Percentiles rank a stretch among this genome's conserved stretches.
These are phyloP conservation scores for Nipponia nippon DNA, from an alignment of 2,113 vertebrate genomes.

Conservation along the genomic window DNA sequence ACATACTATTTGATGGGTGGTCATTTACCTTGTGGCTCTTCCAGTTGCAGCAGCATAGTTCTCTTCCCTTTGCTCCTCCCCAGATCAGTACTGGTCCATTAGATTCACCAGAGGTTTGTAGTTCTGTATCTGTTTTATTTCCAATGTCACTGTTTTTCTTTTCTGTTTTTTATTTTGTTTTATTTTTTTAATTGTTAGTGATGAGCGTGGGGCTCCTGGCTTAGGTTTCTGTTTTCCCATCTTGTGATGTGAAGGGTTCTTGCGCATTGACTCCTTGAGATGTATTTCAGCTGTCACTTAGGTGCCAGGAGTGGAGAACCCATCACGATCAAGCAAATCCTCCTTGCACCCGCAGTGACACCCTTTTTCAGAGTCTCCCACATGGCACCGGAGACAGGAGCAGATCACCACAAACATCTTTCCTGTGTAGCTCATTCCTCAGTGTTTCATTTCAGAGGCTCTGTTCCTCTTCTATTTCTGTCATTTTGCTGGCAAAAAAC, in stretches of 20 bases:
- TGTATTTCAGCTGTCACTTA: not conserved
- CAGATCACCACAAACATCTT: not conserved
- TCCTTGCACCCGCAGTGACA: not conserved
- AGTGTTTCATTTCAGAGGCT: not conserved
- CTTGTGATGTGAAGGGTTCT: not conserved
- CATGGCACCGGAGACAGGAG: not conserved
- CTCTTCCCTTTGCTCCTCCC: not conserved
- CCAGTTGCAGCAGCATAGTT: not conserved
- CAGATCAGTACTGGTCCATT: not conserved
- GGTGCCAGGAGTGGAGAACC: not conserved
- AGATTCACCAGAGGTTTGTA: not conserved
- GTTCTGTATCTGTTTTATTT: not conserved
- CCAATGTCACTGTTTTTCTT: not conserved
- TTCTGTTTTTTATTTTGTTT: not conserved
- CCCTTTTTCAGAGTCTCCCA: not conserved
- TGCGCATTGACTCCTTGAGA: not conserved
- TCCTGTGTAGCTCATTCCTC: not conserved
- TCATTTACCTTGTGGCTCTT: not conserved
- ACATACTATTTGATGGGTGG: not conserved
- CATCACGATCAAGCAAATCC: not conserved
- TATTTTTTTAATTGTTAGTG: not conserved
- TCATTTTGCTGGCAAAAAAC: not conserved
- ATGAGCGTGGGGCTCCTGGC: rapidly evolving
- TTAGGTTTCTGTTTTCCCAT: not conserved
- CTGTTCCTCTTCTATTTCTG: not conserved